Conservation (phyloP, 2,888 invertebrate genomes). For the Acrocyrtus sp. region DNA sequence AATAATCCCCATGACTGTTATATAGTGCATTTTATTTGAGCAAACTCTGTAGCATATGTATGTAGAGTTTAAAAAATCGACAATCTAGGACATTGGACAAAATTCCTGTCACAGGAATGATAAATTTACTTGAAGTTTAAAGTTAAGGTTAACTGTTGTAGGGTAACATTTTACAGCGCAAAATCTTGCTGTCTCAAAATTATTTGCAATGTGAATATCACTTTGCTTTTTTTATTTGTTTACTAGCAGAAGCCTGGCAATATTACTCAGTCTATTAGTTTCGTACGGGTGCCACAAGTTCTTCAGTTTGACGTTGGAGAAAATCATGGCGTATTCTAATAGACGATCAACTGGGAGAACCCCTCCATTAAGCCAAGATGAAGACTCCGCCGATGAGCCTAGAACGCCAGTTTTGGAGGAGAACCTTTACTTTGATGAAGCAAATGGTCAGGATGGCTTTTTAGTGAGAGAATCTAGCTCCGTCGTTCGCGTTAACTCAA, state of each 20-base stretch:
- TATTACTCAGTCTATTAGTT: conserved; percentile 1
- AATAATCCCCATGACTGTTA: too few relatives aligned
- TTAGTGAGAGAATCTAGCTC: conserved; percentile 53
- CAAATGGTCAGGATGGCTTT: conserved; percentile 59
- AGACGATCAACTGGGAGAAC: conserved; percentile 32
- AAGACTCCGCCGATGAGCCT: conserved; percentile 39
- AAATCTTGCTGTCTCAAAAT: too few relatives aligned
- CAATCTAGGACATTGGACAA: too few relatives aligned
- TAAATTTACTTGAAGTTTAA: too few relatives aligned
- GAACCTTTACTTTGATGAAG: conserved; percentile 56
- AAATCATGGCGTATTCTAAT: conserved; percentile 32
- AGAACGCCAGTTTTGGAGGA: conserved; percentile 14
- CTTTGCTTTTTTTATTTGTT: background rate
- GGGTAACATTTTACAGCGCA: too few relatives aligned
- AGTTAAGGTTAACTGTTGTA: too few relatives aligned
- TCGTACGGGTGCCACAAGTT: conserved; percentile 12
- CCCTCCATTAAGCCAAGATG: conserved; percentile 37
- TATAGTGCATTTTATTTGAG: too few relatives aligned
- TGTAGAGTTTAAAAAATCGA: too few relatives aligned
- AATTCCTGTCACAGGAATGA: too few relatives aligned
- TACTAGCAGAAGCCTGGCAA: conserved; percentile 15
- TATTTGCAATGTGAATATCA: too few relatives aligned
- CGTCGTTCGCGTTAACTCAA: conserved; percentile 40
- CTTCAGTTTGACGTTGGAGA: background rate
- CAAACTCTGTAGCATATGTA: too few relatives aligned